Evolutionary conservation across 2,888 invertebrate genomes (phyloP).

Genomic region (Callimorpha dominula): DNA sequence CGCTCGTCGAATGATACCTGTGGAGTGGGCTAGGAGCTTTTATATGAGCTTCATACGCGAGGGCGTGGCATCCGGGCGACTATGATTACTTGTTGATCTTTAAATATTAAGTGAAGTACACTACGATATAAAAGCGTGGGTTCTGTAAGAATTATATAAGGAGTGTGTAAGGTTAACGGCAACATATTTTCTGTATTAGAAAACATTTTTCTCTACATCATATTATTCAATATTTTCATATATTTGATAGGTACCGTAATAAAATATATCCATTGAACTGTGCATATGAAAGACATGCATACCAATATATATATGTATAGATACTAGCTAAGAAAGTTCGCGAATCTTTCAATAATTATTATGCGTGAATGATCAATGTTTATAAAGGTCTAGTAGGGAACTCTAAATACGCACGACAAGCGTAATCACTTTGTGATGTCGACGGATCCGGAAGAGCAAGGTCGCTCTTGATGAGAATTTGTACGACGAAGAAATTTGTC

Average conservation of each 20-base stretch:
- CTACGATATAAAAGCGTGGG: conserved; percentile 26
- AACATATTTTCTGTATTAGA: neutral
- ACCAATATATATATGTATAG: neutral
- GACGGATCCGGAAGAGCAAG: conserved; percentile 68
- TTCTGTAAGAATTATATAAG: conserved; percentile 30
- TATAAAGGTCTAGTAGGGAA: conserved; percentile 24
- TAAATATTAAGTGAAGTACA: conserved; percentile 55
- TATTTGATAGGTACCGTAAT: neutral
- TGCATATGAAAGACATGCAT: neutral
- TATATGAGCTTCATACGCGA: conserved; percentile 74
- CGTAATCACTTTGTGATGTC: conserved; percentile 55
- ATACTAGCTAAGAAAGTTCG: neutral
- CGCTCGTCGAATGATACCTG: conserved; percentile 76
- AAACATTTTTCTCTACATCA: neutral
- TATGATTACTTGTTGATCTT: conserved; percentile 76
- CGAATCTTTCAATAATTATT: neutral
- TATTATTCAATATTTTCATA: neutral
- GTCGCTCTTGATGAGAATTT: conserved; percentile 52
- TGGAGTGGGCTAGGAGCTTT: conserved; percentile 66
- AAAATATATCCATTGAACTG: neutral
- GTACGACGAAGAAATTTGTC: conserved; percentile 46
- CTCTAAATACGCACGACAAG: conserved; percentile 52
- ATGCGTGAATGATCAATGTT: neutral
- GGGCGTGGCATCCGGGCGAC: conserved; percentile 70
- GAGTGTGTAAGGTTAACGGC: neutral